Base-by-base conservation (phyloP, 2,113 vertebrate species). In the Plestiodon gilberti region DNA sequence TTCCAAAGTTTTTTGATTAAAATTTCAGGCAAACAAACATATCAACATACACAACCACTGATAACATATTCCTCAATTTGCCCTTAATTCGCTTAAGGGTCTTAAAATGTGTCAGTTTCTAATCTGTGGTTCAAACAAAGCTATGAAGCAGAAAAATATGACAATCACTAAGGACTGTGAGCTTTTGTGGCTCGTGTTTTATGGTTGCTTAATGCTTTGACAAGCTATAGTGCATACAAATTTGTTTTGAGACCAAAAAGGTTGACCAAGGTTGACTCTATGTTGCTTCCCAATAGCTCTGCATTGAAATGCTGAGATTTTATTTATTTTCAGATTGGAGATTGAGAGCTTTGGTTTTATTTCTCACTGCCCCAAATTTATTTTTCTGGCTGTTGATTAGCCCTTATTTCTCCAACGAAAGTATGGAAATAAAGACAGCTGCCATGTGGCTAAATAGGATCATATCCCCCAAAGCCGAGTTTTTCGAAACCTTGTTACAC, bases 401-500 rank as follows among this genome's bases (percentile, higher is more conserved):
- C 76, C 84, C 80, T 91, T 90, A 81, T 35, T 40, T 43, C 28
- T 40, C 52, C n/a, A 25, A 40, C 86, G n/a, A 0, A 52, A 40
- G 69, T 65, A 81, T 64, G 52, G n/a, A 76, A 78, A 74, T 4
- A 38, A 82, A 86, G 76, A 84, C 38, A 82, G 81, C 78, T 86
- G 89, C 62, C 77, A 13, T 57, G 67, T 82, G 17, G 35, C 55
- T 78, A 81, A 74, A 67, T 0, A 88, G 82, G 69, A 88, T 2
- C 22, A 73, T 88, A 88, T 82, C 74, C 83, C 89, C 77, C 33
- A 18, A 61, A 81, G 69, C 28, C 33, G 85, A 91, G 28, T 82
- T 59, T 85, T 91, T 90, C 48, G n/a, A 92, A 91, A 88, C 83
- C 88, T 81, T 83, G 71, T 91, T 95, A 94, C 93, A 90, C 91